Percentiles rank a stretch among this genome's conserved stretches.
Conservation (phyloP, 2,797 vertebrate species). For the Enoplosus armatus region DNA sequence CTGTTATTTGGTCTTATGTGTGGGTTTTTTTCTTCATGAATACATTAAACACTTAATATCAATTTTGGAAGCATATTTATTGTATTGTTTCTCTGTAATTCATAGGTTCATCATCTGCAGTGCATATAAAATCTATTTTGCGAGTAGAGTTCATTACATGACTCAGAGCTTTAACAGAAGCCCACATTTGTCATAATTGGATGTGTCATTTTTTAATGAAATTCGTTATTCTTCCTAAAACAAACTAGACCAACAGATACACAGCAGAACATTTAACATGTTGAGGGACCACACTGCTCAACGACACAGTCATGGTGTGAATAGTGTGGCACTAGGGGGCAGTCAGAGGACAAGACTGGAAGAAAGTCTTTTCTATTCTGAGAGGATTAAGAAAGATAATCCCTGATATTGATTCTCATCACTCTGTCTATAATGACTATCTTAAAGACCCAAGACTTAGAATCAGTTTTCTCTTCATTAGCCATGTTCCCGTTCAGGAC, state of each 20-base stretch:
- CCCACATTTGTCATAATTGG: neutral
- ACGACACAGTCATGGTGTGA: constrained; percentile 6
- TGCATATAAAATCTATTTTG: neutral
- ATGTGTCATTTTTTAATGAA: neutral
- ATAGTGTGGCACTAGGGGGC: too few relatives aligned
- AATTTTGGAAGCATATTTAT: neutral
- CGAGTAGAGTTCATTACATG: neutral
- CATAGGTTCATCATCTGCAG: neutral
- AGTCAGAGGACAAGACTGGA: neutral
- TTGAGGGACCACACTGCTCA: neutral
- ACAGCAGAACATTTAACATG: neutral
- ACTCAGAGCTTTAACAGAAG: neutral
- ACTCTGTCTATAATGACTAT: neutral
- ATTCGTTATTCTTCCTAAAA: neutral
- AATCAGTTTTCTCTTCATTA: constrained; percentile 7
- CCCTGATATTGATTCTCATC: neutral
- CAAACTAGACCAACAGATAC: neutral
- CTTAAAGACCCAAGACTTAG: neutral
- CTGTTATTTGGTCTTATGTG: neutral
- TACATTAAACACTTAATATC: constrained; percentile 12
- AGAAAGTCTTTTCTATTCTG: neutral
- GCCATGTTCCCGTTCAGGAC: neutral
- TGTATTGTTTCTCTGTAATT: neutral
- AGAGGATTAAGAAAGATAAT: neutral
- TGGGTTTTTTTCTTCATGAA: constrained; percentile 11